phyloP scores from a whole-genome alignment of 2,113 vertebrate genomes.

The Mormyrus iriodes region DNA sequence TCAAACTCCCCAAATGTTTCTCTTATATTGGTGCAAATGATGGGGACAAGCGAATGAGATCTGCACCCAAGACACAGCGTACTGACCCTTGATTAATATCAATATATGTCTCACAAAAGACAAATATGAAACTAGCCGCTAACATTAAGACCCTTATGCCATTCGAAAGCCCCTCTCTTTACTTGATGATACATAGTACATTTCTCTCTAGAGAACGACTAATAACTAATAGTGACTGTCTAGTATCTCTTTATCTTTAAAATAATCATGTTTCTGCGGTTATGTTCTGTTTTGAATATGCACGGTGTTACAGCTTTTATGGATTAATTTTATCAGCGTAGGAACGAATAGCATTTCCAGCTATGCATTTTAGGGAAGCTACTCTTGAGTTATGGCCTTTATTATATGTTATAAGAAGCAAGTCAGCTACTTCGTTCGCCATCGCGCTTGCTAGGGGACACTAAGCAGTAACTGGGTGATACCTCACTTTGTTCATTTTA shows the following conservation, averaged over 20 bases:
- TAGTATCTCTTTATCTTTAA: not conserved
- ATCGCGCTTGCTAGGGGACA: not conserved
- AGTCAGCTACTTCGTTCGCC: not conserved
- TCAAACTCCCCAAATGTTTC: conserved; percentile 32
- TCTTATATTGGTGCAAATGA: conserved; percentile 9
- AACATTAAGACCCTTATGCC: not conserved
- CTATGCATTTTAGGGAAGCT: not conserved
- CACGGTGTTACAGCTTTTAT: not conserved
- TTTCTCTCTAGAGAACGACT: not conserved
- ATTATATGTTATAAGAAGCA: not conserved
- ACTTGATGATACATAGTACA: not conserved
- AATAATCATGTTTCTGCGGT: not conserved
- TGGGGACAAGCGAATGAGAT: conserved; percentile 25
- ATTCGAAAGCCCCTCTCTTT: not conserved
- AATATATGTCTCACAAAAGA: conserved; percentile 27
- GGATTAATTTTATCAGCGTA: not conserved
- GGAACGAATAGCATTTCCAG: not conserved
- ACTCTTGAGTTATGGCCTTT: not conserved
- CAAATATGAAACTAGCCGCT: not conserved
- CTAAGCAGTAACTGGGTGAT: not conserved
- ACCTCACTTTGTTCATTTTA: not conserved
- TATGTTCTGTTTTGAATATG: not conserved
- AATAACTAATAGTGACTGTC: not conserved
- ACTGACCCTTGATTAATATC: conserved; percentile 48
- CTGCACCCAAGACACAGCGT: conserved; percentile 49